These are phyloP conservation scores for Pachypeltis micranthus DNA, from an alignment of 1,140 invertebrate genomes.

Conservation along the genomic window DNA sequence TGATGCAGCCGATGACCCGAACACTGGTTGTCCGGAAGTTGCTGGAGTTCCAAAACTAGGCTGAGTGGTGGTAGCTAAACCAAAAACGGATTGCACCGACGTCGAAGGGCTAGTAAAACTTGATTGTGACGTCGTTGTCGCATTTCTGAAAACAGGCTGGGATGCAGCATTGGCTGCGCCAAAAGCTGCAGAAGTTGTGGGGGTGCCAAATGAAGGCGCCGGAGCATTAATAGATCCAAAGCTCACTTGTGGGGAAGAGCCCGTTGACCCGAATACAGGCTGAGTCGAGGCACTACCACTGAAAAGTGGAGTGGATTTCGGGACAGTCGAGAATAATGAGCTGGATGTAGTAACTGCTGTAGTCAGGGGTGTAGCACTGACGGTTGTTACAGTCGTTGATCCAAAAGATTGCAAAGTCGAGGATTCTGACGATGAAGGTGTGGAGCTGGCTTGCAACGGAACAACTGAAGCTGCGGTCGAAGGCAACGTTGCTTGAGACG, in stretches of 20 bases:
- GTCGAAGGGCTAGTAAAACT: conserved; percentile 4
- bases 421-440: no score
- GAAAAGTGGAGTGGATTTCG: background rate
- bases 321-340: background rate
- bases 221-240: background rate
- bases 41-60: conserved; percentile 12
- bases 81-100: conserved; percentile 13
- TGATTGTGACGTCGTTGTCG: background rate
- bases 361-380: background rate
- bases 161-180: background rate
- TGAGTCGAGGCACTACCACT: background rate
- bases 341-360: background rate
- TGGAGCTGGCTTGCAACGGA: no score
- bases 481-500: no score
- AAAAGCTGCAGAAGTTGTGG: background rate
- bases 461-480: no score
- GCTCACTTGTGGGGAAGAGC: no score
- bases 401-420: background rate
- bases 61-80: background rate
- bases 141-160: background rate
- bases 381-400: background rate
- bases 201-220: background rate
- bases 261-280: no score
- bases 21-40: background rate
- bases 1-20: background rate